Percentiles rank a stretch among this genome's conserved stretches.
Evolutionary conservation across 2,113 vertebrate species (phyloP).

Genomic region (Pithys albifrons): DNA sequence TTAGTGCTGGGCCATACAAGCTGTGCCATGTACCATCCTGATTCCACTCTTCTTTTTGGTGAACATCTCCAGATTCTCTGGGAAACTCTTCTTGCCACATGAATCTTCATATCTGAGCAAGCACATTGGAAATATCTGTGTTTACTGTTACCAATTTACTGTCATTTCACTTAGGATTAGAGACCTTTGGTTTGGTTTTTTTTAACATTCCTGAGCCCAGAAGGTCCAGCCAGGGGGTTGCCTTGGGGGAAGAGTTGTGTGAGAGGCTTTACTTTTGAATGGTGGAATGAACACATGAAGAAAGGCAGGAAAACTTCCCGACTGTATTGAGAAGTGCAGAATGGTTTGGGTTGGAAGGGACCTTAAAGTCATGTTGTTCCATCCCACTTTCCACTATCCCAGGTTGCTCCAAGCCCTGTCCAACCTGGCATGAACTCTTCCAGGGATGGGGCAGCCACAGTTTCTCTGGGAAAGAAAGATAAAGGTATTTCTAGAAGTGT

Average conservation of each 20-base stretch:
- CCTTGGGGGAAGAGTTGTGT: not conserved
- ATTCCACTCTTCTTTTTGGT: not conserved
- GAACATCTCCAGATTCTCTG: not conserved
- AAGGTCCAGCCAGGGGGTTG: not conserved
- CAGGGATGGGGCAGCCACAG: not conserved
- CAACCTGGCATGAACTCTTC: not conserved
- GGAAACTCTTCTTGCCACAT: not conserved
- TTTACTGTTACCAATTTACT: not conserved
- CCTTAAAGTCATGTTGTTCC: not conserved
- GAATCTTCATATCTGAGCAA: not conserved
- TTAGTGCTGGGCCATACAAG: not conserved
- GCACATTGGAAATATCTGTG: fast-evolving
- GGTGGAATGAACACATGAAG: not conserved
- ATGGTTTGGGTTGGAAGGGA: not conserved
- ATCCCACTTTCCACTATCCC: not conserved
- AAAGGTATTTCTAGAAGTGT: not conserved
- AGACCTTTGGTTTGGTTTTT: not conserved
- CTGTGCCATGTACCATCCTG: not conserved
- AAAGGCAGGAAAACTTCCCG: not conserved
- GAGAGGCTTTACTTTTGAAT: not conserved
- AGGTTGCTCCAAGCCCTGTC: fast-evolving
- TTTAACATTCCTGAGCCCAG: not conserved
- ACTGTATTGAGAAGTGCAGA: not conserved
- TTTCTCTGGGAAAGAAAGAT: not conserved
- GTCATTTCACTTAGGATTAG: not conserved